A percentile compares a stretch with the other conserved stretches of the same genome.
Evolutionary conservation across 1,140 invertebrate genomes (phyloP).

Genomic region (Papilio glaucus): DNA sequence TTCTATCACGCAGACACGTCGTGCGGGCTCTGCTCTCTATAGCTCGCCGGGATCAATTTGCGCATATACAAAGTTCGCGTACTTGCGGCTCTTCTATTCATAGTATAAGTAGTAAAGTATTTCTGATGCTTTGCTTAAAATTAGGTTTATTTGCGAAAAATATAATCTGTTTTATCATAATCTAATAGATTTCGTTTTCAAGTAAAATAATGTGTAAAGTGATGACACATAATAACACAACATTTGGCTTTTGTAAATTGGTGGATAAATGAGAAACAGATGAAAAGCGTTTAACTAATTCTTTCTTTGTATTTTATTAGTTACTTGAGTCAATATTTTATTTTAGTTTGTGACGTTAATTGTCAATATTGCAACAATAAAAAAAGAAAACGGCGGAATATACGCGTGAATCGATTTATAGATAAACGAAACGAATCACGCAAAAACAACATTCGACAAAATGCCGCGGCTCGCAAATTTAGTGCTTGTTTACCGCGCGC

Average conservation of each 20-base stretch:
- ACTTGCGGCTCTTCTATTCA: not conserved
- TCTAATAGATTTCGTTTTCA: too few species aligned
- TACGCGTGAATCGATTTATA: slow-evolving; percentile 13
- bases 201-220: too few species aligned
- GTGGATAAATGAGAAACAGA: too few species aligned
- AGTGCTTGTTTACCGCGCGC: slow-evolving; percentile 13
- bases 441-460: slow-evolving; percentile 4
- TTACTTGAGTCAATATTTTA: not conserved
- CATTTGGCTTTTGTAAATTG: too few species aligned
- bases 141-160: too few species aligned
- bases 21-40: slow-evolving; percentile 15
- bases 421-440: slow-evolving; percentile 10
- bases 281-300: not conserved
- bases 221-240: too few species aligned
- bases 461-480: slow-evolving; percentile 5
- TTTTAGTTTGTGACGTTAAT: not conserved
- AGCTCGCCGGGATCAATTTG: slow-evolving; percentile 20
- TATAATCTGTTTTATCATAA: too few species aligned
- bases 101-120: not conserved
- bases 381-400: not conserved
- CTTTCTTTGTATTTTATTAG: not conserved
- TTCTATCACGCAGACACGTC: slow-evolving; percentile 19
- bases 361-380: slow-evolving; percentile 7
- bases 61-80: slow-evolving; percentile 9
- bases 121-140: not conserved